These are phyloP conservation scores for Pelecanus crispus DNA, from an alignment of 2,113 vertebrate genomes.

Conservation along the genomic window DNA sequence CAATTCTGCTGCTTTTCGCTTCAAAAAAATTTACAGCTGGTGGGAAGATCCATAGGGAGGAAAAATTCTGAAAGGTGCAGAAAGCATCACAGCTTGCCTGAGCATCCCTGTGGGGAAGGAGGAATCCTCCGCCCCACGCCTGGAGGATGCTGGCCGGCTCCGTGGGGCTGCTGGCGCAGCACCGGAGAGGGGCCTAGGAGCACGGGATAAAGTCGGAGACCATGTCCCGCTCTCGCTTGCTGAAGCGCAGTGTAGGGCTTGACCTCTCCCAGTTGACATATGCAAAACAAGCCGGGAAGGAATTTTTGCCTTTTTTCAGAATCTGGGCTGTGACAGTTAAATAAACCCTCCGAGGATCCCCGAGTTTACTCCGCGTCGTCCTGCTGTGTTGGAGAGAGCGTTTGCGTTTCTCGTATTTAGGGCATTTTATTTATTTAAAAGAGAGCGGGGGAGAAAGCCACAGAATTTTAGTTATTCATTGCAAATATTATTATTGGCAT, in stretches of 20 bases:
- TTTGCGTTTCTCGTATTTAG: constrained; percentile 13
- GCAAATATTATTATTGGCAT: constrained; percentile 61
- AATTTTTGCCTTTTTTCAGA: not conserved
- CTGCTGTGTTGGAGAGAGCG: not conserved
- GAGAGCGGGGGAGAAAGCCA: constrained; percentile 40
- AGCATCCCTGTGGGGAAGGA: not conserved
- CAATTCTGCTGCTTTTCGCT: not conserved
- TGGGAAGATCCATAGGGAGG: not conserved
- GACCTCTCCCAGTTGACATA: not conserved
- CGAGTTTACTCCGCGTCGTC: not conserved
- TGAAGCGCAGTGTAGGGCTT: not conserved
- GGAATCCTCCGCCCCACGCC: not conserved
- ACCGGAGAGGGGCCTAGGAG: not conserved
- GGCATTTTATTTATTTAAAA: constrained; percentile 50
- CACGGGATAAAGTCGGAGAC: not conserved
- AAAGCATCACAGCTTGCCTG: fast-evolving
- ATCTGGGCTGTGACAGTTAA: not conserved
- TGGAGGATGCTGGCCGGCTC: not conserved
- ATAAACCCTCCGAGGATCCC: not conserved
- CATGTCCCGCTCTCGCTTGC: not conserved
- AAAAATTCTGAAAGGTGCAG: not conserved
- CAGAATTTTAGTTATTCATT: constrained; percentile 59
- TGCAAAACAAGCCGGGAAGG: not conserved
- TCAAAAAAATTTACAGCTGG: fast-evolving
- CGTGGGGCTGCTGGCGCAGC: not conserved